Conservation (phyloP, 2,113 vertebrate species). For the Butorides virescens region DNA sequence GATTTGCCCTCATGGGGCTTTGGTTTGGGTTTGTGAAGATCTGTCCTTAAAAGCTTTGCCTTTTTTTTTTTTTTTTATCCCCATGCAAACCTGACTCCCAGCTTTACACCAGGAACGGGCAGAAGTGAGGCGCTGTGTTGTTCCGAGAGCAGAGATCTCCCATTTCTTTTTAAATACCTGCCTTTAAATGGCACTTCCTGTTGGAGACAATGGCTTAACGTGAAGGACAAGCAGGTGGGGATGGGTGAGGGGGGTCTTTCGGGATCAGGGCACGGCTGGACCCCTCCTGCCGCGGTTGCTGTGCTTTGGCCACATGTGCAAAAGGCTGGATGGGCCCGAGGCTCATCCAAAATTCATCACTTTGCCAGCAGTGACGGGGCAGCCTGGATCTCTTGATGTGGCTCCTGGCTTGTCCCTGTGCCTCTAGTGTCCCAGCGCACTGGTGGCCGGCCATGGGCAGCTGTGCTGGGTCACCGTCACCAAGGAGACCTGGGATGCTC, state of each 20-base stretch:
- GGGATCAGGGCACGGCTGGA: background rate
- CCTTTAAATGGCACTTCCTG: constrained; percentile 2
- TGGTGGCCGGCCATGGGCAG: background rate
- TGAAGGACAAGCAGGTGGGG: background rate
- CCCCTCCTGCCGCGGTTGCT: background rate
- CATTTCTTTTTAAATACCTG: background rate
- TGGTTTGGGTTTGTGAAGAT: constrained; percentile 22
- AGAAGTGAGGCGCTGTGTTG: background rate
- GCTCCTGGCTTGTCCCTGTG: background rate
- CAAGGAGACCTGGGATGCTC: background rate
- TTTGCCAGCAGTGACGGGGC: background rate
- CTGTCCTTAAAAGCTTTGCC: constrained; percentile 40
- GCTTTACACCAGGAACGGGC: background rate
- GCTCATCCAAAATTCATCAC: background rate
- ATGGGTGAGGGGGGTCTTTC: background rate
- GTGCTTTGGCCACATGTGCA: background rate
- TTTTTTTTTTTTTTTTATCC: background rate
- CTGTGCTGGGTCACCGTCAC: background rate
- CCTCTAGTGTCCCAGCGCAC: background rate
- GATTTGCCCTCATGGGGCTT: constrained; percentile 26
- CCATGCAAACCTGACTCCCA: background rate
- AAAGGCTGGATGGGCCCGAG: background rate
- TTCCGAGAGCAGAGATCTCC: background rate
- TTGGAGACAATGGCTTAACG: background rate
- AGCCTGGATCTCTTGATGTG: background rate